Evolutionary conservation across 2,888 invertebrate genomes (phyloP), one percentile per base, ranked within the genome.

Genomic region (Seira sanloemensis): DNA sequence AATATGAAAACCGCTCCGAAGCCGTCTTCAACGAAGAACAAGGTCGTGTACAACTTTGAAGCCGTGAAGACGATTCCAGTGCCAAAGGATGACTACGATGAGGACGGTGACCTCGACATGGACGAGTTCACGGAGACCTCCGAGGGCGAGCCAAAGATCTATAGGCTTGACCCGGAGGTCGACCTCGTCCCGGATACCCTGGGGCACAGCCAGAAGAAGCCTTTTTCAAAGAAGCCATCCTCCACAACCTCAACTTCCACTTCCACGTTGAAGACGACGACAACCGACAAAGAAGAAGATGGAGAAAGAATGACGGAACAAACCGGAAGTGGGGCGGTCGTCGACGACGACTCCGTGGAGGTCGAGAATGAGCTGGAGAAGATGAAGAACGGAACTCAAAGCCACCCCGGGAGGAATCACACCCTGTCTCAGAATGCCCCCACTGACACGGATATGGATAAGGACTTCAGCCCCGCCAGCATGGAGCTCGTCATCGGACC

Each of bases 101-200:
- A 86, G 72, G 86, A 86, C 54, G 87, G 87, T 4, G 84, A 84
- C 25, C 67, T 50, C 16, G 87, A 85, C 21, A 71, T 74, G 58
- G 89, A 88, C 4, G 84, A 86, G 12, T 75, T 85, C 25, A 69
- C 79, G 9, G 85, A 76, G 24, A 66, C 37, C 16, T 50, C n/a
- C 2, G 67, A 74, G 24, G 80, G 72, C 5, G 79, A 80, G 21
- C 74, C 80, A 5, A 87, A 87, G 27, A 88, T 89, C 18, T 89
- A 89, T 62, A 83, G 84, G 62, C 79, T 89, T 23, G 89, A 89
- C 75, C 79, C 87, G 1, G 87, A 86, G 7, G 37, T 37, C 5
- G 88, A 88, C 69, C 71, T 88, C 65, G 87, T 88, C 24, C 88
- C 88, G 18, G 88, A 88, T 66, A 86, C 88, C 7, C 77, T 88